Base-by-base conservation (phyloP, 2,113 vertebrate genomes). In the Anoplopoma fimbria region DNA sequence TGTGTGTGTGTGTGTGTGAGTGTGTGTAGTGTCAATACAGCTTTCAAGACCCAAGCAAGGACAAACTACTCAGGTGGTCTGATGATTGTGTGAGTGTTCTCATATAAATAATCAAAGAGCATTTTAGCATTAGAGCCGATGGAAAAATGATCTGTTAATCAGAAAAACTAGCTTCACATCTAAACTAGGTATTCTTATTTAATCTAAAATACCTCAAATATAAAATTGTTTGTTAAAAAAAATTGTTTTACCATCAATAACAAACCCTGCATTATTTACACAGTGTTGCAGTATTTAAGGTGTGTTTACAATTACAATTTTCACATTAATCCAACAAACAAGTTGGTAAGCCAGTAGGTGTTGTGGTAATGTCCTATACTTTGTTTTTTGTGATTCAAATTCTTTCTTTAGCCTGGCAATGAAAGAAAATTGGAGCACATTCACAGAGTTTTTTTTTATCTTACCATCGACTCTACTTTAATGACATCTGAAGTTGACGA, bases 1-100 rank as follows among this genome's bases (percentile, higher is more conserved):
- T 61, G 79, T 58, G 85, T 47, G 76, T 70, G 82, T 76, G 38
- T 74, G 78, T 80, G 73, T 61, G 40, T 58, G 53, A 7, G 27
- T 64, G 69, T 63, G 64, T 34, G 40, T 36, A 27, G 42, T 68
- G 47, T 76, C 76, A 79, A 74, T 77, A 78, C 29, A 75, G 69
- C 75, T 67, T 75, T 68, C 77, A 76, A 75, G 42, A 81, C 49
- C 25, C 0, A 25, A 29, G 74, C 40, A 6, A 31, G 47, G 40
- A 73, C 57, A 13, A 12, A n/a, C 23, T 60, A 8, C 62, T 60
- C 61, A 65, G 65, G 73, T 65, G 67, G 68, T 73, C 70, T 27
- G 9, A 25, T 61, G 58, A 55, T 69, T 74, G 36, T 65, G 25
- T 57, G 19, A 34, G 27, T 47, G 62, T 61, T 62, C n/a, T 34